A percentile compares a stretch with the other conserved stretches of the same genome.
phyloP scores from a whole-genome alignment of 2,797 vertebrate species.

The Aselliscus stoliczkanus region DNA sequence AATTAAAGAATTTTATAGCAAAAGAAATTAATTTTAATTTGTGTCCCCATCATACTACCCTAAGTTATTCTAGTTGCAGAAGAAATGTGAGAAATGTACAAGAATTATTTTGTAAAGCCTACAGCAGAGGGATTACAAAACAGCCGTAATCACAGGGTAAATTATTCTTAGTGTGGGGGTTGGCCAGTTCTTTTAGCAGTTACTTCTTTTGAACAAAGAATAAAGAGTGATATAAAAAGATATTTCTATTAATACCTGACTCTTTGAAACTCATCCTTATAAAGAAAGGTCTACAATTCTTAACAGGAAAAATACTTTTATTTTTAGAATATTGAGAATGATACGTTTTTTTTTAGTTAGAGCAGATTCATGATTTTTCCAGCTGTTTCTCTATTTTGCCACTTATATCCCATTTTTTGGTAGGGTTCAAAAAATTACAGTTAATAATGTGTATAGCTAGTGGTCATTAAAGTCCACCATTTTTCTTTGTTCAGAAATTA shows the following conservation, averaged over 20 bases:
- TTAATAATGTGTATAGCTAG: background rate
- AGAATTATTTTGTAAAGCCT: background rate
- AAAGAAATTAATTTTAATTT: constrained; percentile 10
- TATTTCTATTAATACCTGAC: constrained; percentile 39
- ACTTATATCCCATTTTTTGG: background rate
- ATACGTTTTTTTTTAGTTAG: background rate
- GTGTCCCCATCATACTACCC: background rate
- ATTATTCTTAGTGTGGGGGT: background rate
- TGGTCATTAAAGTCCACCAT: background rate
- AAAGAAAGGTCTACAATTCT: background rate
- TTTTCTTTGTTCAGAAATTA: constrained; percentile 10
- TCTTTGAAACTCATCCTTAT: constrained; percentile 1
- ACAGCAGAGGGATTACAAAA: background rate
- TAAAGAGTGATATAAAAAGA: constrained; percentile 43
- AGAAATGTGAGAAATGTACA: background rate
- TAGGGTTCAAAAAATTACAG: background rate
- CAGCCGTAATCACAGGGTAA: background rate
- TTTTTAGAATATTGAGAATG: constrained; percentile 38
- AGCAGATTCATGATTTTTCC: constrained; percentile 20
- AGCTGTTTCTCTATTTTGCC: background rate
- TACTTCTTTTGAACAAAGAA: constrained; percentile 24
- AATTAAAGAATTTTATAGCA: background rate
- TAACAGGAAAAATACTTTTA: background rate
- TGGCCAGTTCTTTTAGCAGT: background rate
- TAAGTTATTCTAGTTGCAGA: background rate